Base-by-base conservation (phyloP, 2,888 invertebrate genomes). In the Chesias legatella region DNA sequence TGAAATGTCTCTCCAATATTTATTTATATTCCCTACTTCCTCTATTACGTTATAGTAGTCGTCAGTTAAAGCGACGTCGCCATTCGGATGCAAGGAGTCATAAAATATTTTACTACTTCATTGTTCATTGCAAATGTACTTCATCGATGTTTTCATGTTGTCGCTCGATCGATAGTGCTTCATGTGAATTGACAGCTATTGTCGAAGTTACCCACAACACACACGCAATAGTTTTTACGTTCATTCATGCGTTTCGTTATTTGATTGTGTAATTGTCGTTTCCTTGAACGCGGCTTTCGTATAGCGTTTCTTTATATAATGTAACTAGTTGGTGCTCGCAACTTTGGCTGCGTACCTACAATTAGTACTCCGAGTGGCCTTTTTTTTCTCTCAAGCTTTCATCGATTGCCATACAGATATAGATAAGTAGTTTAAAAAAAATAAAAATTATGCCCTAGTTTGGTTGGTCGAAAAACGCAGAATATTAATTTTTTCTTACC, bases 171-270 rank as follows among this genome's bases (percentile, higher is more conserved):
- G 28, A 36, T 28, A 32, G 27, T 42, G 42, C 43, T 61, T 58
- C 53, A 48, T 58, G 58, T 48, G 59, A 59, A 60, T 63, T 61
- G 60, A 43, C 49, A 45, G 38, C 59, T 53, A 66, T 68, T 67
- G 68, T 70, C 56, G 53, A 47, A 31, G 35, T n/a, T n/a, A n/a
- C n/a, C 32, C 33, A 43, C 37, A 28, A 47, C 45, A 38, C 56
- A 39, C 40, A 55, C 53, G 48, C 47, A 49, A 52, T 46, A 29
- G 35, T 57, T 58, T 62, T 60, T 60, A 53, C 52, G 46, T 53
- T 37, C 43, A 44, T 60, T 50, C 43, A 32, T 42, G 25, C 42
- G 48, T 58, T 53, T 51, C 53, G 48, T 50, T 44, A 39, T 47
- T 33, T 46, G 53, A 51, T 63, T 63, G 62, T 55, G 49, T 51